phyloP scores from a whole-genome alignment of 2,113 vertebrate species.

The Trinectes maculatus region DNA sequence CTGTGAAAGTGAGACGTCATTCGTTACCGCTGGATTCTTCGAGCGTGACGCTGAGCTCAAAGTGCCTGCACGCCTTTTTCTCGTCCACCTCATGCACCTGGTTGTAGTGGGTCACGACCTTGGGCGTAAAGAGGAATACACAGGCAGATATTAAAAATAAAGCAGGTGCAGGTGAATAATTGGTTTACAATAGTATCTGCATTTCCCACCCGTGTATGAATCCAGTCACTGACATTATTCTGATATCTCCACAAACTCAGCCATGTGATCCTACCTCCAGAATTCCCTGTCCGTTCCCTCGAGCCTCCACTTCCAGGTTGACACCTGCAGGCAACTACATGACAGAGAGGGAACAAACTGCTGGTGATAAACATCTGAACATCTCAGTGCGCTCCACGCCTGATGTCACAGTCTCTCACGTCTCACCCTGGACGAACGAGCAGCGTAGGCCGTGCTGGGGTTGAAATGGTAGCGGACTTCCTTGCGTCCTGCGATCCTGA shows the following conservation, averaged over 20 bases:
- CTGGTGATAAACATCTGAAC: neutral
- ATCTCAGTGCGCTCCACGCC: neutral
- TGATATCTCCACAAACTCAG: too few relatives aligned
- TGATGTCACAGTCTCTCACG: neutral
- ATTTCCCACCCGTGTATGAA: too few relatives aligned
- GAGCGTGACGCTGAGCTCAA: slow-evolving; percentile 74
- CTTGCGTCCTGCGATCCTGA: slow-evolving; percentile 66
- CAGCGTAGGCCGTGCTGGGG: slow-evolving; percentile 53
- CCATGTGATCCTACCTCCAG: slow-evolving; percentile 80
- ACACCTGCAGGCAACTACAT: slow-evolving; percentile 70
- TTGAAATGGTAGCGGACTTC: slow-evolving; percentile 71
- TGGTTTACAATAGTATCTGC: too few relatives aligned
- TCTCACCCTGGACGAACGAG: slow-evolving; percentile 72
- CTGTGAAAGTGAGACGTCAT: too few relatives aligned
- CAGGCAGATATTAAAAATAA: neutral
- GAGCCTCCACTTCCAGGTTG: slow-evolving; percentile 78
- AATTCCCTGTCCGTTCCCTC: slow-evolving; percentile 82
- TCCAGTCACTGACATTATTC: too few relatives aligned
- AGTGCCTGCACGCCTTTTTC: slow-evolving; percentile 68
- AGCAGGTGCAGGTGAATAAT: too few relatives aligned
- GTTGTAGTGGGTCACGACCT: slow-evolving; percentile 84
- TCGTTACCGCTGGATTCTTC: slow-evolving; percentile 69
- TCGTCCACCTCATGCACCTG: slow-evolving; percentile 76
- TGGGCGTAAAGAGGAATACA: neutral
- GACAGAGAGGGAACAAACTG: slow-evolving; percentile 7